Base-by-base conservation (phyloP, 2,113 vertebrate species). In the Aldabrachelys gigantea region DNA sequence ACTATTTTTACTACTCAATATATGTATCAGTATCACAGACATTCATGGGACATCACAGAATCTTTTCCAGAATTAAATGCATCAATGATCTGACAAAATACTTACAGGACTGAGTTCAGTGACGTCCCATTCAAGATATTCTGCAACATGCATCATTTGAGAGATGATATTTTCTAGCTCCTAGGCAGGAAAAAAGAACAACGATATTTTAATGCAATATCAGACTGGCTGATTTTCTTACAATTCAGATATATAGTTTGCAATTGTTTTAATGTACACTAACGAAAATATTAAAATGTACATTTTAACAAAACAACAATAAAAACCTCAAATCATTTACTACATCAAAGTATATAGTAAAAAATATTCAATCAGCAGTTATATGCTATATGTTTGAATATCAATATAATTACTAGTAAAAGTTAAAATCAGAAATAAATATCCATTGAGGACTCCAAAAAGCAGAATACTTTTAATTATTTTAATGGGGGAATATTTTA, bases 41-140 rank as follows among this genome's bases (percentile, higher is more conserved):
- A n/a, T 27, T 80, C 35, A 87, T 6, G 49, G 91, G 85, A 21
- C 78, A 89, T 16, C 22, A 88, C 8, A 65, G 62, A 84, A 50
- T 54, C 1, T 85, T 49, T 78, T 65, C 31, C 88, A 88, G 79
- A 92, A 52, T 29, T 52, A 84, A 27, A 80, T 31, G 85, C 72
- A 93, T 92, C 88, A 93, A 27, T 84, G 49, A 84, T 41, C 56
- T 92, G 49, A 29, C 31, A 16, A n/a, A n/a, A 90, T 96, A 94
- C 98, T 98, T 98, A 99, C 99, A 84, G 99, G 99, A 90, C 98
- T 99, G 49, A 99, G 98, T 94, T 99, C 99, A 2, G 99, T 99
- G 96, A 99, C 98, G 94, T 99, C 98, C 99, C 98, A 99, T 90
- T 99, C 98, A 41, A 99, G 98, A 95, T 98, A 99, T 93, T 99